Percentiles rank a stretch among this genome's conserved stretches.
Evolutionary conservation across 2,888 invertebrate genomes (phyloP).

Genomic region (Choristoneura rosaceana): DNA sequence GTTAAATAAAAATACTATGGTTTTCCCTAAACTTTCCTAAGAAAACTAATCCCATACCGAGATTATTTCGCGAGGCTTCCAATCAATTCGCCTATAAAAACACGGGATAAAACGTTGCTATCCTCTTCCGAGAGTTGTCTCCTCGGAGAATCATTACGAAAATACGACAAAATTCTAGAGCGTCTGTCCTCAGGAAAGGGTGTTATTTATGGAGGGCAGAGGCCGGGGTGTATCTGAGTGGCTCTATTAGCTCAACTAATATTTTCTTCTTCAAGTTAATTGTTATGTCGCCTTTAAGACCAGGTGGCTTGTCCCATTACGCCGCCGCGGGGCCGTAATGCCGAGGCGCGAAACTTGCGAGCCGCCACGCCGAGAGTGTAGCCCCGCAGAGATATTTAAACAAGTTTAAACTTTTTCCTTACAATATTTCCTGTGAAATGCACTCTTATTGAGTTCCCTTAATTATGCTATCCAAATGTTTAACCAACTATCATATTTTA

Average conservation of each 20-base stretch:
- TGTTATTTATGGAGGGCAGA: constrained; percentile 79
- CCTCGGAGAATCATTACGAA: constrained; percentile 76
- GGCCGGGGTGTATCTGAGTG: constrained; percentile 78
- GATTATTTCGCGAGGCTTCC: constrained; percentile 74
- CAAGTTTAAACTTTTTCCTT: constrained; percentile 83
- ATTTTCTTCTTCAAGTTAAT: constrained; percentile 83
- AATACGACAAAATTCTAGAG: constrained; percentile 79
- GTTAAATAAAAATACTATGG: constrained; percentile 65
- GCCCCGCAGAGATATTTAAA: constrained; percentile 80
- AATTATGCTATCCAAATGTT: constrained; percentile 50
- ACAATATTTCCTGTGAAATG: constrained; percentile 68
- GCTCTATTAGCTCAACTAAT: constrained; percentile 82
- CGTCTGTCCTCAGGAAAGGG: constrained; percentile 70
- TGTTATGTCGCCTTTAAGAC: constrained; percentile 83
- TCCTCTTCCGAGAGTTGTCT: constrained; percentile 63
- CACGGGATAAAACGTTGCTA: constrained; percentile 57
- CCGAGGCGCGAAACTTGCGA: constrained; percentile 73
- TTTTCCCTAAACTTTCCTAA: constrained; percentile 62
- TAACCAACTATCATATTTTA: not conserved
- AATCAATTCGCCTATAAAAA: constrained; percentile 81
- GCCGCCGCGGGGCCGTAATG: constrained; percentile 73
- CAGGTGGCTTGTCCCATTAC: constrained; percentile 83
- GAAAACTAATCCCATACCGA: constrained; percentile 75
- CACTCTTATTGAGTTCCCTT: constrained; percentile 69
- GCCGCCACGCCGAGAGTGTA: constrained; percentile 65